Base-by-base conservation (phyloP, 2,888 invertebrate species). In the Autographa gamma region DNA sequence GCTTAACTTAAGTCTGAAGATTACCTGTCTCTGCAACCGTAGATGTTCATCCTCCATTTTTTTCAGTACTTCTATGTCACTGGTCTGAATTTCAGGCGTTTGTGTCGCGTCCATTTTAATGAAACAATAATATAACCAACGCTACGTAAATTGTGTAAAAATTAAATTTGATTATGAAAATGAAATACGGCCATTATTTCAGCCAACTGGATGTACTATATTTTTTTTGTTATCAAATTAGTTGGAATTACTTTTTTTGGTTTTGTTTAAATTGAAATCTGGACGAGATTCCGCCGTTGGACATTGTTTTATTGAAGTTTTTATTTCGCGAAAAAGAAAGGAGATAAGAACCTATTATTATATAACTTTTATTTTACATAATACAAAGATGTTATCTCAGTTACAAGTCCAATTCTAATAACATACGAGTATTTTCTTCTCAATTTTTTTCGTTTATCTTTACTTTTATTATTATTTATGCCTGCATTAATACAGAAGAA, bases 11-110 rank as follows among this genome's bases (percentile, higher is more conserved):
- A 32, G 56, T 38, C 38, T 38, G 38, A 38, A 19, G 9, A 74
- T 41, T 18, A 89, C 95, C 86, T 95, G 94, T 89, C 95, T 89
- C 59, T 94, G 94, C 0, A 94, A 72, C n/a, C 92, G 85, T 2
- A 93, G 75, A 76, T 93, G 93, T 59, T 95, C 95, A 41, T 95
- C 95, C 64, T 95, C 95, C 88, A 92, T 91, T 70, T 93, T 95
- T 74, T 89, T 93, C 52, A 88, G 61, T 0, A 93, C 74, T 0
- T 95, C 94, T 11, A 89, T 73, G 52, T 94, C 94, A 19, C 73
- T 86, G 14, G 41, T 68, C n/a, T 71, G 79, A 8, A 68, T 59
- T 13, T 86, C 86, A 60, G 70, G 11, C 2, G 60, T 60, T n/a
- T 34, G 70, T 18, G 66, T 18, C 4, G 72, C 31, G 13, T 88